These are phyloP conservation scores for Narcine bancroftii DNA, from an alignment of 2,113 vertebrate genomes.

Conservation along the genomic window DNA sequence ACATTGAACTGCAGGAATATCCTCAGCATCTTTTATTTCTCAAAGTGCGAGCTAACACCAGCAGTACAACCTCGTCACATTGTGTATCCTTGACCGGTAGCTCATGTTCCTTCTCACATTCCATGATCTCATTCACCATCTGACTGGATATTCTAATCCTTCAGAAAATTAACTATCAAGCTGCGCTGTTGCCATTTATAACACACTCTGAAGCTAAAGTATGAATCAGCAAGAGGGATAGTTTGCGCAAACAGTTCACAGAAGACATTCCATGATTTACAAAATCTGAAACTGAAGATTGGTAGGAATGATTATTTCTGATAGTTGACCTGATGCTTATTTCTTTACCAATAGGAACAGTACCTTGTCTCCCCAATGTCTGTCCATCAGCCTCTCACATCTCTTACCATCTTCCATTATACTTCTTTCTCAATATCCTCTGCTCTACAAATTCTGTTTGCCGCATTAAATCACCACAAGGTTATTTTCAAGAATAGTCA, in stretches of 20 bases:
- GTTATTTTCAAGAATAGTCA: neutral
- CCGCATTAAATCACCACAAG: neutral
- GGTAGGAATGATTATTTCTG: too few relatives aligned
- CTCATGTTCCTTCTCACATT: neutral
- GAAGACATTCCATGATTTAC: too few relatives aligned
- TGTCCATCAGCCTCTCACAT: too few relatives aligned
- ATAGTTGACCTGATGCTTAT: too few relatives aligned
- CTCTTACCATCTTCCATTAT: neutral
- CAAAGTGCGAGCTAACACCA: neutral
- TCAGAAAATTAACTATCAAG: neutral
- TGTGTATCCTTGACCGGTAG: neutral
- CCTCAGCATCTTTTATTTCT: neutral
- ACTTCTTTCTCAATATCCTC: neutral
- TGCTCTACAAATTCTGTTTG: neutral
- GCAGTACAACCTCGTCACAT: neutral
- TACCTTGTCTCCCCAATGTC: too few relatives aligned
- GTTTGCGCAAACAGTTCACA: neutral
- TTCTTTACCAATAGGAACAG: too few relatives aligned
- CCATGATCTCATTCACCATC: neutral
- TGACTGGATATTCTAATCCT: neutral
- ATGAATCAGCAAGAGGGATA: neutral
- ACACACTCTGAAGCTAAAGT: neutral
- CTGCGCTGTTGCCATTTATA: neutral
- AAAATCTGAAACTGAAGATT: too few relatives aligned
- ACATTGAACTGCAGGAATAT: neutral